A percentile compares a stretch with the other conserved stretches of the same genome.
Evolutionary conservation across 2,797 vertebrate species (phyloP).

Genomic region (Notamacropus eugenii): DNA sequence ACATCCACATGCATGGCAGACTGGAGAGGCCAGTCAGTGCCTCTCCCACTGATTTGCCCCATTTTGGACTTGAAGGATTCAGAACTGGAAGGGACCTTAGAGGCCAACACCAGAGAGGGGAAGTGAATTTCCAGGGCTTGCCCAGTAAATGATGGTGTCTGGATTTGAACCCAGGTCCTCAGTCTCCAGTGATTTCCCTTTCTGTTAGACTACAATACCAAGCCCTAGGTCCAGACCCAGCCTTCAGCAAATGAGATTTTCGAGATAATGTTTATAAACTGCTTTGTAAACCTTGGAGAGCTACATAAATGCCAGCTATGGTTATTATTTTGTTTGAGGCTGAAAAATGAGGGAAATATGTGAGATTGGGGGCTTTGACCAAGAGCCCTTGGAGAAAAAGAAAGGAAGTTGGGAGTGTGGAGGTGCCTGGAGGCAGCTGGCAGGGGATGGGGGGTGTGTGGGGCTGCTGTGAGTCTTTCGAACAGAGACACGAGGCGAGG

Average conservation of each 20-base stretch:
- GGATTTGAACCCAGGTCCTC: not conserved
- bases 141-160: not conserved
- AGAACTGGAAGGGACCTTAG: not conserved
- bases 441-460: not conserved
- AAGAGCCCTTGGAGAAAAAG: not conserved
- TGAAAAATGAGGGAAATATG: not conserved
- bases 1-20: not conserved
- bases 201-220: not conserved
- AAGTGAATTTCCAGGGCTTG: not conserved
- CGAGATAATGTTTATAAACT: not conserved
- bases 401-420: not conserved
- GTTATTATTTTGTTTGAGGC: not conserved
- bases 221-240: not conserved
- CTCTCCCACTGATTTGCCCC: not conserved
- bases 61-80: not conserved
- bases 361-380: not conserved
- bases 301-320: not conserved
- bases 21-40: not conserved
- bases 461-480: not conserved
- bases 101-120: not conserved
- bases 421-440: not conserved
- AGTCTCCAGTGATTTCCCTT: not conserved
- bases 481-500: not conserved
- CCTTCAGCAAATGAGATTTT: not conserved
- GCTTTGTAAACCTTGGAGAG: not conserved